Evolutionary conservation across 1,140 invertebrate genomes (phyloP).

Genomic region (Drosophila tristis): DNA sequence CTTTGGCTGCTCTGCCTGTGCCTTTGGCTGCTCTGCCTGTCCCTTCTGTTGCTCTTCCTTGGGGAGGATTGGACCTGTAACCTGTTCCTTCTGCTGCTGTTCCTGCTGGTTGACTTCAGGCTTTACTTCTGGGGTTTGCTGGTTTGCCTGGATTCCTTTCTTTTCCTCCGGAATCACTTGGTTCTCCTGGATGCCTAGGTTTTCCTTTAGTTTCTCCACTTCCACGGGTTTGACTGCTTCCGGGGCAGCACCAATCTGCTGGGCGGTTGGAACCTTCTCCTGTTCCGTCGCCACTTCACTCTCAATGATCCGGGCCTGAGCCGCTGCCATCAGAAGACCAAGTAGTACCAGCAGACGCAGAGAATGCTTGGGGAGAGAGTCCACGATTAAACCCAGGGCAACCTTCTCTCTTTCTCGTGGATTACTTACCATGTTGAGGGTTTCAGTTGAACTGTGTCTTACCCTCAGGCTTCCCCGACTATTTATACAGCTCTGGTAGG

Average conservation of each 20-base stretch:
- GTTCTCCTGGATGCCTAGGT: background rate
- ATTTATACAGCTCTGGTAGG: constrained; percentile 53
- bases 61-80: background rate
- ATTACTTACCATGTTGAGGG: constrained; percentile 69
- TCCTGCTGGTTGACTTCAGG: background rate
- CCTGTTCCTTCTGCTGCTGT: constrained; percentile 6
- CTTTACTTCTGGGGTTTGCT: background rate
- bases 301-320: constrained; percentile 32
- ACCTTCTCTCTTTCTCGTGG: background rate
- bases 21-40: background rate
- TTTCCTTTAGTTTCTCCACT: background rate
- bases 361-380: constrained; percentile 22
- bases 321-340: constrained; percentile 21
- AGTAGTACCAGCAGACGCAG: constrained; percentile 48
- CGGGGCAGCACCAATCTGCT: background rate
- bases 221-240: background rate
- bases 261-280: constrained; percentile 4
- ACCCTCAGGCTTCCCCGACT: background rate
- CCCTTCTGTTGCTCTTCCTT: background rate
- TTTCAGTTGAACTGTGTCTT: constrained; percentile 62
- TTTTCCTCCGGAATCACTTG: background rate
- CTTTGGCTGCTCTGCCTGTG: background rate
- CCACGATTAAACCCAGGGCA: constrained; percentile 10
- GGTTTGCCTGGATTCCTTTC: background rate
- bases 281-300: background rate